Evolutionary conservation across 2,888 invertebrate genomes (phyloP).

Genomic region (Hesperia comma): DNA sequence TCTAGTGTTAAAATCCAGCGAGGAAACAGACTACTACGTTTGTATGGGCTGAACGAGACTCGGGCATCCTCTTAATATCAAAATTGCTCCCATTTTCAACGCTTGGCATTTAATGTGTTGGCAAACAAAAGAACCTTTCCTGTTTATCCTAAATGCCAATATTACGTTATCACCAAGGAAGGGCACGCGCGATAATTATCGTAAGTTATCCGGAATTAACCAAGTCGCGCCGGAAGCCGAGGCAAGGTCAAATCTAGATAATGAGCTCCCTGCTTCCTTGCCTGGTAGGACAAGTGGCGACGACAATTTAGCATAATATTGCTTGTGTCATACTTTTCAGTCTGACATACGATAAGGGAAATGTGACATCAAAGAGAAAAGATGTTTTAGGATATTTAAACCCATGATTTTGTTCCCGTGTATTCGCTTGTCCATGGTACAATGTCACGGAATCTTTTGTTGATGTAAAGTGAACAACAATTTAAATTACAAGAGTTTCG

Average conservation of each 20-base stretch:
- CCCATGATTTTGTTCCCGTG: no score
- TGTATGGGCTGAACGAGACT: no score
- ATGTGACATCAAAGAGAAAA: no score
- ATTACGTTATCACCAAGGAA: slow-evolving; percentile 2
- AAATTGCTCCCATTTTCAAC: background rate
- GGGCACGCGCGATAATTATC: background rate
- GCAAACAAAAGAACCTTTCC: background rate
- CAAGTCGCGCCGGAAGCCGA: background rate
- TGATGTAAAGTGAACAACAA: no score
- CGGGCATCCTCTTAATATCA: no score
- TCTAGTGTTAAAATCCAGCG: no score
- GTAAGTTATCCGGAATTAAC: background rate
- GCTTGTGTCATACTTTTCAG: background rate
- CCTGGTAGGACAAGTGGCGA: background rate
- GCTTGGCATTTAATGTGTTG: background rate
- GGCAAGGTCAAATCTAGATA: background rate
- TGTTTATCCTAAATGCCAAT: slow-evolving; percentile 1
- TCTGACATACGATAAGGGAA: no score
- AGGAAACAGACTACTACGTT: no score
- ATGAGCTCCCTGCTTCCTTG: background rate
- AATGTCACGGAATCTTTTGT: no score
- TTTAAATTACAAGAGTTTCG: no score
- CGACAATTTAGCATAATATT: background rate
- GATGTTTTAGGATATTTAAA: no score
- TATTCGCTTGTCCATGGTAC: no score